Evolutionary conservation across 2,113 vertebrate species (phyloP).

Genomic region (Aegithalos caudatus): DNA sequence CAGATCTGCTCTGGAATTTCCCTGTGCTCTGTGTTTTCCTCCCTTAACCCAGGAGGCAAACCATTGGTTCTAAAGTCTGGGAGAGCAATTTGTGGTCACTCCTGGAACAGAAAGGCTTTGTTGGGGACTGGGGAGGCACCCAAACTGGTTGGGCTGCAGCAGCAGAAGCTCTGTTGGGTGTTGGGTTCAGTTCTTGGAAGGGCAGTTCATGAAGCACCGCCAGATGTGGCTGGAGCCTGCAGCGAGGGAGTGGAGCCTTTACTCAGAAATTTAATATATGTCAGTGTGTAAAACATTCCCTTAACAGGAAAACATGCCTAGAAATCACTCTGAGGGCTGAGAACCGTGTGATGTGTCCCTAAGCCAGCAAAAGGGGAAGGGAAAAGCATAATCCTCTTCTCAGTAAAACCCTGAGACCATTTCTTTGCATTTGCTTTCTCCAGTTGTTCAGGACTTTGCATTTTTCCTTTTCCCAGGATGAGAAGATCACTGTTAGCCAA

Average conservation of each 20-base stretch:
- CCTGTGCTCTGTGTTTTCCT: neutral
- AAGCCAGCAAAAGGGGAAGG: neutral
- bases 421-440: neutral
- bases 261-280: neutral
- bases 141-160: neutral
- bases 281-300: neutral
- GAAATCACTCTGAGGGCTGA: neutral
- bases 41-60: neutral
- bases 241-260: neutral
- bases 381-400: neutral
- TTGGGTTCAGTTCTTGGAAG: neutral
- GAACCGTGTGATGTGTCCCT: neutral
- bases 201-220: neutral
- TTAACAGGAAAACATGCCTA: neutral
- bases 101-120: neutral
- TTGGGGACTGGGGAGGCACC: neutral
- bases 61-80: neutral
- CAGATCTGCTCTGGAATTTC: neutral
- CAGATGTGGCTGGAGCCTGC: neutral
- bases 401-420: neutral
- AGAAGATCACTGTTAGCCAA: slow-evolving; percentile 92
- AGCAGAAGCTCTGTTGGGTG: neutral
- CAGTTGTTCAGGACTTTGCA: neutral
- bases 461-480: slow-evolving; percentile 73
- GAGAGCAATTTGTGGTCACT: neutral